phyloP scores from a whole-genome alignment of 1,140 invertebrate species.

The Tetragonula clypearis region DNA sequence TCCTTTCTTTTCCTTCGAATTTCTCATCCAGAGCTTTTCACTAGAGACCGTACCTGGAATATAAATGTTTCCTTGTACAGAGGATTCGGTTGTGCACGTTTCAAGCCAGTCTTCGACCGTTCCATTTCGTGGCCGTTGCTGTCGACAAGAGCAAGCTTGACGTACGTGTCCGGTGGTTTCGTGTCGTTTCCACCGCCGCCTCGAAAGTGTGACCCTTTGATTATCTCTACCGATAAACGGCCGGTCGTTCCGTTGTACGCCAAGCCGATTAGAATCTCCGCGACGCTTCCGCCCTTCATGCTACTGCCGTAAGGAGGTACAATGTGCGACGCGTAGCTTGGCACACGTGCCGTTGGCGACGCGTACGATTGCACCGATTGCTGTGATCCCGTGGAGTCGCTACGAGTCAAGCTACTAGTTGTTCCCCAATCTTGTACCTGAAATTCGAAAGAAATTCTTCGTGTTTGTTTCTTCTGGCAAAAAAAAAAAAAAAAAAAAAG shows the following conservation, averaged over 20 bases:
- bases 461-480: no score
- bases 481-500: no score
- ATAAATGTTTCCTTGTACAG: slow-evolving; percentile 98
- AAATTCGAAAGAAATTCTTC: neutral
- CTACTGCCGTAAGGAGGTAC: slow-evolving; percentile 84
- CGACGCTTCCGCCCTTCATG: slow-evolving; percentile 90
- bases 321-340: slow-evolving; percentile 73
- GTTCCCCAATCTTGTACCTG: slow-evolving; percentile 78
- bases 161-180: slow-evolving; percentile 95
- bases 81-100: slow-evolving; percentile 96
- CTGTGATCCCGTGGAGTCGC: slow-evolving; percentile 95
- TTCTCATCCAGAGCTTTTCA: no score
- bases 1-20: neutral
- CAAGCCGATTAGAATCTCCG: slow-evolving; percentile 93
- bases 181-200: slow-evolving; percentile 83
- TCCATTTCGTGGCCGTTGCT: slow-evolving; percentile 96
- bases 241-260: slow-evolving; percentile 97
- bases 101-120: slow-evolving; percentile 93
- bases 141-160: slow-evolving; percentile 94
- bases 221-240: slow-evolving; percentile 93
- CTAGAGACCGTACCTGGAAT: slow-evolving; percentile 88
- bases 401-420: slow-evolving; percentile 89
- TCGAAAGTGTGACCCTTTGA: slow-evolving; percentile 96
- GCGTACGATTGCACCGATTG: slow-evolving; percentile 88
- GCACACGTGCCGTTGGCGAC: slow-evolving; percentile 66